Evolutionary conservation across 1,140 invertebrate species (phyloP).

Genomic region (Rhyzopertha dominica): DNA sequence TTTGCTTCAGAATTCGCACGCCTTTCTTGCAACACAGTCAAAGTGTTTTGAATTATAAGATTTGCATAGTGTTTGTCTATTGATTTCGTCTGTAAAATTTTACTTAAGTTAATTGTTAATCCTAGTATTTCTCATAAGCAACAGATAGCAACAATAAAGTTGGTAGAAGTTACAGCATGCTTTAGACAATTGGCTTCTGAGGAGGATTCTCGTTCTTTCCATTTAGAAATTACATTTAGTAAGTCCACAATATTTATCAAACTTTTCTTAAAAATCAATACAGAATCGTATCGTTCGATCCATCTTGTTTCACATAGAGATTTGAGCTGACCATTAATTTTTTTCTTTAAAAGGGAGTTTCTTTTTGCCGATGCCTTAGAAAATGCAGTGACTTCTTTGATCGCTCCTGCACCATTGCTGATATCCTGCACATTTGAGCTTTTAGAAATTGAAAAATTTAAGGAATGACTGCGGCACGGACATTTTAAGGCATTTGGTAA

Average conservation of each 20-base stretch:
- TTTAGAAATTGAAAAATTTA: constrained; percentile 17
- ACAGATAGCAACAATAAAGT: too few relatives aligned
- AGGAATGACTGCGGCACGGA: constrained; percentile 16
- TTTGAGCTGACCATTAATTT: too few relatives aligned
- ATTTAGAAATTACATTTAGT: constrained; percentile 12
- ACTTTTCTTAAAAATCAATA: constrained; percentile 2
- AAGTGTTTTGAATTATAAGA: too few relatives aligned
- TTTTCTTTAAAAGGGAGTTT: constrained; percentile 13
- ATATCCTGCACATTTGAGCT: constrained; percentile 14
- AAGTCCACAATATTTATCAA: constrained; percentile 8
- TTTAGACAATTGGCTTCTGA: constrained; percentile 18
- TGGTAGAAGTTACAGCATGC: too few relatives aligned
- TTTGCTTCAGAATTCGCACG: too few relatives aligned
- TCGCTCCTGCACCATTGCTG: constrained; percentile 12
- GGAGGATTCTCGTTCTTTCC: constrained; percentile 16
- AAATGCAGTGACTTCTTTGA: constrained; percentile 15
- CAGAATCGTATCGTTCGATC: constrained; percentile 4
- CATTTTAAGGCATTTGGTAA: constrained; percentile 8
- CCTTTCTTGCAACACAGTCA: too few relatives aligned
- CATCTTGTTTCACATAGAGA: constrained; percentile 15
- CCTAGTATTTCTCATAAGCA: too few relatives aligned
- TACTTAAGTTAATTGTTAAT: too few relatives aligned
- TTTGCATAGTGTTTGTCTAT: too few relatives aligned
- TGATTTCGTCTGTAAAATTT: too few relatives aligned
- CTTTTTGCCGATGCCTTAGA: constrained; percentile 17